phyloP scores from a whole-genome alignment of 1,140 invertebrate species.

The Cephus cinctus region DNA sequence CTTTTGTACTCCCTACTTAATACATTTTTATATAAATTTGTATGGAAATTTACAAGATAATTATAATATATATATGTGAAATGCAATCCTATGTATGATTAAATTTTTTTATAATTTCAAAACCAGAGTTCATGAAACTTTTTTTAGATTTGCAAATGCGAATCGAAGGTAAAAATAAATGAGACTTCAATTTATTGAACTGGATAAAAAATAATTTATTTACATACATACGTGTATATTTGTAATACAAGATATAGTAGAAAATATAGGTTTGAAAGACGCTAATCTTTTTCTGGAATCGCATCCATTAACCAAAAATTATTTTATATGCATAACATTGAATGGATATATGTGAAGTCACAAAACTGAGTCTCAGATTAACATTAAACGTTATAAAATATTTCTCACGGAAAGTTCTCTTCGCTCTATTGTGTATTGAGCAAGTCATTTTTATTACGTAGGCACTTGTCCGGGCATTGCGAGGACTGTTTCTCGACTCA shows the following conservation, averaged over 20 bases:
- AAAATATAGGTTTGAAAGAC: not conserved
- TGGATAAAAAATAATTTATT: not conserved
- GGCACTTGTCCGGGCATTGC: constrained; percentile 39
- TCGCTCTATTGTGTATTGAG: too few species aligned
- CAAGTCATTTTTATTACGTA: constrained; percentile 19
- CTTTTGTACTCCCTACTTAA: not conserved
- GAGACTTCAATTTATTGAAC: not conserved
- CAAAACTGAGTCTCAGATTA: too few species aligned
- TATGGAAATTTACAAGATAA: not conserved
- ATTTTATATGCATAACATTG: constrained; percentile 11
- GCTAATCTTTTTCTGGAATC: not conserved
- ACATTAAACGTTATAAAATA: not conserved
- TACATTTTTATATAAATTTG: not conserved
- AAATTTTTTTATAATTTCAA: not conserved
- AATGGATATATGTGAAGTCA: constrained; percentile 8
- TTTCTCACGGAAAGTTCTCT: not conserved
- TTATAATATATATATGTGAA: not conserved
- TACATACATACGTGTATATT: not conserved
- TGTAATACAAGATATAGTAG: not conserved
- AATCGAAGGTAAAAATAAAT: too few species aligned
- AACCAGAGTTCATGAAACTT: not conserved
- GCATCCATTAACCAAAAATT: constrained; percentile 1
- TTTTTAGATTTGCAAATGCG: too few species aligned
- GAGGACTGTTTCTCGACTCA: constrained; percentile 16
- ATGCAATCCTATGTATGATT: not conserved